These are phyloP conservation scores for Ganaspis brasiliensis DNA, from an alignment of 2,888 invertebrate genomes.

Conservation along the genomic window DNA sequence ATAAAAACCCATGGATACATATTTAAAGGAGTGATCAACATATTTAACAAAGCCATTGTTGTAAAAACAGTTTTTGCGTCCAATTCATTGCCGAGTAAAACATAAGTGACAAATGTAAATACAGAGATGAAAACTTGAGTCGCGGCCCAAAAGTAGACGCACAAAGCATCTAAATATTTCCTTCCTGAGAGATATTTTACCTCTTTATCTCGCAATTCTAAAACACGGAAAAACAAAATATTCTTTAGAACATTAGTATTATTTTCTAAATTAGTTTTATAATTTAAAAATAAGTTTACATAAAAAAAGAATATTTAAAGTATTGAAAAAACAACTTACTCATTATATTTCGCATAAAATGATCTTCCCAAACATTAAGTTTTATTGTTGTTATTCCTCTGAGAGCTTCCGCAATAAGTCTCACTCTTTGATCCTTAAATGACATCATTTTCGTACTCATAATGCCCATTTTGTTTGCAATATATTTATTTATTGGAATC, in stretches of 20 bases:
- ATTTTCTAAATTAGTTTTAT: background rate
- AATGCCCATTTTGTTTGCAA: constrained; percentile 93
- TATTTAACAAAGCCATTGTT: constrained; percentile 95
- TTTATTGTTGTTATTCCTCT: constrained; percentile 95
- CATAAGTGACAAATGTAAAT: constrained; percentile 90
- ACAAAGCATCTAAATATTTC: constrained; percentile 98
- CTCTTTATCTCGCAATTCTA: constrained; percentile 87
- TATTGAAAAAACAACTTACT: constrained; percentile 84
- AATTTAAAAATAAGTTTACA: too few relatives aligned
- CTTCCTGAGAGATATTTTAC: constrained; percentile 90
- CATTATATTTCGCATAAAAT: constrained; percentile 88
- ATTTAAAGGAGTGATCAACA: constrained; percentile 97
- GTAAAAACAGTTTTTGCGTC: constrained; percentile 97
- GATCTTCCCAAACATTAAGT: constrained; percentile 95
- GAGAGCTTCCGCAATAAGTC: constrained; percentile 92
- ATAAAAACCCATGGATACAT: constrained; percentile 99
- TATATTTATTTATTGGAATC: constrained; percentile 95
- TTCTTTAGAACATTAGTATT: background rate
- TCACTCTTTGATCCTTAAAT: constrained; percentile 94
- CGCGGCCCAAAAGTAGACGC: constrained; percentile 99
- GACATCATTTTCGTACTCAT: constrained; percentile 94
- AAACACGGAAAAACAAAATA: background rate
- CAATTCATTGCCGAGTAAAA: constrained; percentile 88
- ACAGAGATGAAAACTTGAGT: constrained; percentile 96
- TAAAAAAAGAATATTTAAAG: too few relatives aligned